Base-by-base conservation (phyloP, 2,797 vertebrate species). In the Pelochelys cantorii region DNA sequence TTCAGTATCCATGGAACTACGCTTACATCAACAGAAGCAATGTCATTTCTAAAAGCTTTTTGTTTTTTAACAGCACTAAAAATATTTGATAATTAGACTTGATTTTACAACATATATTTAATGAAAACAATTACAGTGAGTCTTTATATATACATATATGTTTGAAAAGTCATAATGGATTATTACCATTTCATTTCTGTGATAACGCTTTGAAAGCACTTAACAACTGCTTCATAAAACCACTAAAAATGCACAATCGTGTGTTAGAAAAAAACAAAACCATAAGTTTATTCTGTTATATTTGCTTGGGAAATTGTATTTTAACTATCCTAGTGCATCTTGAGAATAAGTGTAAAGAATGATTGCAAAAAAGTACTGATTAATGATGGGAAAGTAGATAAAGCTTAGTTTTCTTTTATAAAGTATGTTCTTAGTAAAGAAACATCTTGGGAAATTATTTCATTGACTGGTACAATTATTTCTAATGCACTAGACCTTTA, bases 111-210 rank as follows among this genome's bases (percentile, higher is more conserved):
- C 81, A 79, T 84, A 83, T 11, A 89, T 79, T 23, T 92, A 89
- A 78, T 52, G 90, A 87, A 84, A 0, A 0, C 1, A 84, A 91
- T 55, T 84, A 57, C 86, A 93, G 3, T 60, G 81, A 83, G 74
- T 81, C 78, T 92, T 93, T 91, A 48, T 56, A 34, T 31, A 62
- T 62, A 62, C 14, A 92, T 22, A 75, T 5, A 59, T 79, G 20
- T 86, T 57, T 90, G 42, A 55, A 95, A 95, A 95, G 82, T 94
- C 79, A 83, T 65, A 90, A 5, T 84, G 6, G 93, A 91, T 2
- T 79, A 34, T 77, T 31, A 90, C 27, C 17, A 81, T 79, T 85
- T 85, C 0, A 77, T 95, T 94, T 89, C 59, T 87, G 88, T 84
- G 54, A 94, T 22, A 93, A 91, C 42, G 78, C 12, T 88, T 56